Base-by-base conservation (phyloP, 2,113 vertebrate genomes). In the Bothrops jararaca region DNA sequence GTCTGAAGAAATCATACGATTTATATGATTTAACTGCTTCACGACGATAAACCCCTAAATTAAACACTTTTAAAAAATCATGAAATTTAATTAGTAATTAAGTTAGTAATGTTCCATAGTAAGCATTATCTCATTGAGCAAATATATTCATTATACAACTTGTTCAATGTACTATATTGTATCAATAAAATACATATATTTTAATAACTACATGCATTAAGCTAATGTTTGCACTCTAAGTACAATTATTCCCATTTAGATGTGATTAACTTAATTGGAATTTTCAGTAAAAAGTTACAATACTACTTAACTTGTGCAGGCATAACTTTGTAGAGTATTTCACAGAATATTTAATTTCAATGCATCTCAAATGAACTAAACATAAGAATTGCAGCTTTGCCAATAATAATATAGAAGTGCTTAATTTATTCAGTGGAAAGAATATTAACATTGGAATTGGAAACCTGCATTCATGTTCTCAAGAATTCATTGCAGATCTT, bases 1-100 rank as follows among this genome's bases (percentile, higher is more conserved):
- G 99, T 64, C 99, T 98, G 97, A 99, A 99, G 97, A 99, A 99
- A 92, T 99, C 98, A 0, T 99, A 99, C 90, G 99, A 99, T 91
- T 99, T 99, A 93, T 99, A 99, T 3, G 99, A 97, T 94, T 98
- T 98, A 90, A 99, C 99, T 0, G 99, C 99, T 95, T 99, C 97
- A 54, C 99, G 98, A 92, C 99, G 98, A 91, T 99, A 99, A 34
- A 99, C 98, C 18, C 99, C 99, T 96, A 99, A 97, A 96, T 99
- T 99, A 96, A 99, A 99, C 94, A 99, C 99, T 99, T 97, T 10
- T 95, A 74, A 93, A 4, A 57, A 22, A 80, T 8, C 42, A 91
- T n/a, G 64, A 69, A 69, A 69, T 34, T 69, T 69, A 90, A 88
- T 0, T 2, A 54, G 1, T 0, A 0, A 3, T 96, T 91, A 92